Percentiles rank a stretch among this genome's conserved stretches.
Evolutionary conservation across 2,888 invertebrate species (phyloP).

Genomic region (Orchesella flavescens): DNA sequence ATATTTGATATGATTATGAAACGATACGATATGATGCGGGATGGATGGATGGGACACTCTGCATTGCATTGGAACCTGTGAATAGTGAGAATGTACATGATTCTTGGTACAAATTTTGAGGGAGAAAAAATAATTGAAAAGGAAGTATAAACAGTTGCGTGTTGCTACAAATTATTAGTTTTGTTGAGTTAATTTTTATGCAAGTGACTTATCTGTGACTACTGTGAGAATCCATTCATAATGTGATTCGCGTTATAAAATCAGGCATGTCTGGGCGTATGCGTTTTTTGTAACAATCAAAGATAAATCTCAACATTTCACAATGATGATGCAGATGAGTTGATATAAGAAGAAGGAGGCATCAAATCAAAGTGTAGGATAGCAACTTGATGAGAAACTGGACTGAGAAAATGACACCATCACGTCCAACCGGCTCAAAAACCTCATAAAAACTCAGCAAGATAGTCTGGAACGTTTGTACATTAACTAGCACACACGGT

Average conservation of each 20-base stretch:
- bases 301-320: constrained; percentile 12
- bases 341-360: not conserved
- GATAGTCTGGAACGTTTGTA: no score
- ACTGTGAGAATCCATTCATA: constrained; percentile 27
- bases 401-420: no score
- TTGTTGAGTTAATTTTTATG: constrained; percentile 38
- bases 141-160: not conserved
- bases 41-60: no score
- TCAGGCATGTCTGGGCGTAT: not conserved
- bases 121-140: not conserved
- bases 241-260: not conserved
- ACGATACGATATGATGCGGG: no score
- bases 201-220: constrained; percentile 24
- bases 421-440: no score
- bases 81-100: no score
- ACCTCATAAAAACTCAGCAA: no score
- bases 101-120: not conserved
- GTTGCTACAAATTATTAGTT: constrained; percentile 20
- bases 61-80: no score
- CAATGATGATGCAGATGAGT: not conserved
- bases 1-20: no score
- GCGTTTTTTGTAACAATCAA: not conserved
- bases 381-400: no score
- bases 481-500: not conserved
- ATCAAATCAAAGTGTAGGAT: no score